Evolutionary conservation across 2,797 vertebrate species (phyloP), one percentile per base, ranked within the genome.

Genomic region (Arrhamphus sclerolepis): DNA sequence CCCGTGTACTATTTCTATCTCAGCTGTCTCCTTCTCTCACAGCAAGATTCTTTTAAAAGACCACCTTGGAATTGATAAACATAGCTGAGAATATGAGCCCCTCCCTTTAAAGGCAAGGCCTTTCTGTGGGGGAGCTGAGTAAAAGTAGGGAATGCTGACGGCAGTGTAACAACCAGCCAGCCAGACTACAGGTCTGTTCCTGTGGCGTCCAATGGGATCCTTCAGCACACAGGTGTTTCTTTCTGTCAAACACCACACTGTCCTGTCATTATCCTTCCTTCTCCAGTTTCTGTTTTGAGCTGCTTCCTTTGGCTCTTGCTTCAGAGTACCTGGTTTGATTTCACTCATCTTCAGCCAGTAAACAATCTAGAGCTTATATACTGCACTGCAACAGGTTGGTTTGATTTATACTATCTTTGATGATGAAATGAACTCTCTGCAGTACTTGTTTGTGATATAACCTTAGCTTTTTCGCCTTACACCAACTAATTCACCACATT

Each of bases 1-100:
- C 31, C 78, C 62, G 78, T 62, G 17, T 62, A 62, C 80, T 82
- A 89, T 91, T 90, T 90, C 80, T 26, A 59, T 79, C 63, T 60
- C 92, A 89, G 86, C 88, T 90, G 89, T 86, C 86, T 54, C 71
- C 50, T 50, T 73, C 60, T 55, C 44, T 67, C 61, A 75, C 62
- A 10, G 66, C 60, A 14, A 56, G 70, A 38, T 72, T 67, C 86
- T 88, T 91, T 87, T 87, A 89, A 87, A 88, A 85, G 81, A 89
- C 86, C 66, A 75, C 79, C 87, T 87, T 91, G 90, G 89, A 92
- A 93, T 91, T 81, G 90, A 93, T 83, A 92, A 87, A 89, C 82
- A 79, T 89, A 88, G 91, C 90, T 78, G 85, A 91, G 89, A 92
- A 93, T 91, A 91, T 87, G 89, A 90, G 85, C 88, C 78, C 86